These are phyloP conservation scores for Aphelinus atriplicis DNA, from an alignment of 1,140 invertebrate genomes.

Conservation along the genomic window DNA sequence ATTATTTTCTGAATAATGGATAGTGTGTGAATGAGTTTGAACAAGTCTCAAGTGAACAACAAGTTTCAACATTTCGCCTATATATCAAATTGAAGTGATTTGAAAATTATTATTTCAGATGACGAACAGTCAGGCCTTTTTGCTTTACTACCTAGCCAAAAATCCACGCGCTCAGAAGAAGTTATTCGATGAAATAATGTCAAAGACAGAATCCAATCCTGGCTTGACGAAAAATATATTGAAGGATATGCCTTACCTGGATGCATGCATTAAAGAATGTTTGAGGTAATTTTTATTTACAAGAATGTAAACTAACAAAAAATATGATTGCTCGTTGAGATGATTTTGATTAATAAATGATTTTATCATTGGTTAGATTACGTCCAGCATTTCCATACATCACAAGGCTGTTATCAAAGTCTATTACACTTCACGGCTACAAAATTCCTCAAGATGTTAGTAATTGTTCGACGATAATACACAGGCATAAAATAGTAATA, in stretches of 20 bases:
- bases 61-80: background rate
- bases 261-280: conserved; percentile 76
- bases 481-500: no score
- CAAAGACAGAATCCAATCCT: conserved; percentile 56
- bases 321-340: background rate
- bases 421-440: conserved; percentile 75
- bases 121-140: conserved; percentile 68
- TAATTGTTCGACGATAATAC: conserved; percentile 11
- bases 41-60: background rate
- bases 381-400: conserved; percentile 72
- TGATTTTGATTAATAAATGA: background rate
- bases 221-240: conserved; percentile 38
- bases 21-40: background rate
- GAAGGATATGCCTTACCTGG: conserved; percentile 69
- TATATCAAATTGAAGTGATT: background rate
- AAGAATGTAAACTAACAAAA: background rate
- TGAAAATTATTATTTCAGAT: conserved; percentile 59
- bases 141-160: conserved; percentile 71
- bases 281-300: conserved; percentile 64
- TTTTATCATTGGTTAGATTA: conserved; percentile 56
- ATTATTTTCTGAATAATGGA: conserved; percentile 6
- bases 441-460: conserved; percentile 72
- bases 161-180: conserved; percentile 70
- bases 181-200: conserved; percentile 69
- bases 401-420: conserved; percentile 72